Percentiles rank a stretch among this genome's conserved stretches.
These are phyloP conservation scores for Hypena proboscidalis DNA, from an alignment of 2,888 invertebrate genomes.

Conservation along the genomic window DNA sequence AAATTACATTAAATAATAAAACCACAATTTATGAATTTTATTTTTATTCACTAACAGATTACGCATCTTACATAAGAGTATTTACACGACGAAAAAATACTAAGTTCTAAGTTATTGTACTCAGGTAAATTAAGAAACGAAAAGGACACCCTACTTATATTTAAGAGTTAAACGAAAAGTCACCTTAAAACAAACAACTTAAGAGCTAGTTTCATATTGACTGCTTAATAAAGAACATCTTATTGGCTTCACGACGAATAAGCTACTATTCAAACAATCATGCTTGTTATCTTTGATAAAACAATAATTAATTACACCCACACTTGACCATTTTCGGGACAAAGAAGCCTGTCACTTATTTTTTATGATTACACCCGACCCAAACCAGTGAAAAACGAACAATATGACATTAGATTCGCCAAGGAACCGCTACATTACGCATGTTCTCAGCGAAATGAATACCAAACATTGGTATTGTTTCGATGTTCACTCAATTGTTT, in stretches of 20 bases:
- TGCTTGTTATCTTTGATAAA: too few species aligned
- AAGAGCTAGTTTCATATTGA: slow-evolving; percentile 42
- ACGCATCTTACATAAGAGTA: slow-evolving; percentile 67
- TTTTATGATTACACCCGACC: too few species aligned
- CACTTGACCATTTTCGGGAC: too few species aligned
- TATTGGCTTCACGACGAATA: slow-evolving; percentile 3
- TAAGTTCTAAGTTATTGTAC: slow-evolving; percentile 68
- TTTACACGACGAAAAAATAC: slow-evolving; percentile 65
- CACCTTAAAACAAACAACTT: slow-evolving; percentile 48
- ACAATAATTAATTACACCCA: too few species aligned
- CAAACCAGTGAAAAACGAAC: too few species aligned
- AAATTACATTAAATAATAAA: slow-evolving; percentile 20
- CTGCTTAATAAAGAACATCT: slow-evolving; percentile 27
- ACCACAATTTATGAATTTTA: slow-evolving; percentile 63
- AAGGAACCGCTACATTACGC: too few species aligned
- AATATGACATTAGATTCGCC: too few species aligned
- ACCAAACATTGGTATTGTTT: too few species aligned
- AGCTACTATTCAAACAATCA: too few species aligned
- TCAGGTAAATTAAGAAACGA: slow-evolving; percentile 64
- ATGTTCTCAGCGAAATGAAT: too few species aligned
- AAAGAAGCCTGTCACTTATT: too few species aligned
- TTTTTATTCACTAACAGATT: slow-evolving; percentile 73
- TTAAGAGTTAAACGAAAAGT: slow-evolving; percentile 51
- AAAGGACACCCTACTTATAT: slow-evolving; percentile 54
- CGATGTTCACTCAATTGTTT: too few species aligned